A percentile compares a stretch with the other conserved stretches of the same genome.
Conservation (phyloP, 2,888 invertebrate genomes). For the Noctua comes region DNA sequence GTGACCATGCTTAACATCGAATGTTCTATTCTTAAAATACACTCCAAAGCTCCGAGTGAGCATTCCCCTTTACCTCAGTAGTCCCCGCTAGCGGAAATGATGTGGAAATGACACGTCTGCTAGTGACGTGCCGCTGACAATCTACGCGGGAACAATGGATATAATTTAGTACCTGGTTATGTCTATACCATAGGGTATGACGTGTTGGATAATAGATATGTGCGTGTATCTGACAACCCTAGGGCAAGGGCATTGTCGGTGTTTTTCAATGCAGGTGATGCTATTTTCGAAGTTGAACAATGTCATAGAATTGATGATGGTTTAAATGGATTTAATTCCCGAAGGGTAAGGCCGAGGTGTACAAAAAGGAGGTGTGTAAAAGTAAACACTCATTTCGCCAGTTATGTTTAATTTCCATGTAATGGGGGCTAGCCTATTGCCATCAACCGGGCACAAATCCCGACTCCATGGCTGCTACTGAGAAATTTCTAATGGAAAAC, state of each 20-base stretch:
- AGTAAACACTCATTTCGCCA: neutral
- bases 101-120: constrained; percentile 64
- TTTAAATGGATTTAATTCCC: too few relatives aligned
- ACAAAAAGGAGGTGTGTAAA: too few relatives aligned
- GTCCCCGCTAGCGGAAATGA: constrained; percentile 58
- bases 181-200: constrained; percentile 1
- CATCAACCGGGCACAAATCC: neutral
- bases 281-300: neutral
- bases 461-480: neutral
- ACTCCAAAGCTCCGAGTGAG: constrained; percentile 6
- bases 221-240: constrained; percentile 12
- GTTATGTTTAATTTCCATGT: neutral
- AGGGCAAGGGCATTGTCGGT: neutral
- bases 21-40: neutral
- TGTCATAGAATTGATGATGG: neutral
- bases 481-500: neutral
- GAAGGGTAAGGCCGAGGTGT: neutral
- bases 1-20: neutral
- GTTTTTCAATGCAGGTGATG: neutral
- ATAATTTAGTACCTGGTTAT: constrained; percentile 50
- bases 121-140: constrained; percentile 37
- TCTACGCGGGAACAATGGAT: constrained; percentile 48
- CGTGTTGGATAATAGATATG: constrained; percentile 11
- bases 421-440: neutral
- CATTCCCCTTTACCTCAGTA: constrained; percentile 21